Percentiles rank a stretch among this genome's conserved stretches.
phyloP scores from a whole-genome alignment of 1,140 invertebrate genomes.

The Caenorhabditis latens region DNA sequence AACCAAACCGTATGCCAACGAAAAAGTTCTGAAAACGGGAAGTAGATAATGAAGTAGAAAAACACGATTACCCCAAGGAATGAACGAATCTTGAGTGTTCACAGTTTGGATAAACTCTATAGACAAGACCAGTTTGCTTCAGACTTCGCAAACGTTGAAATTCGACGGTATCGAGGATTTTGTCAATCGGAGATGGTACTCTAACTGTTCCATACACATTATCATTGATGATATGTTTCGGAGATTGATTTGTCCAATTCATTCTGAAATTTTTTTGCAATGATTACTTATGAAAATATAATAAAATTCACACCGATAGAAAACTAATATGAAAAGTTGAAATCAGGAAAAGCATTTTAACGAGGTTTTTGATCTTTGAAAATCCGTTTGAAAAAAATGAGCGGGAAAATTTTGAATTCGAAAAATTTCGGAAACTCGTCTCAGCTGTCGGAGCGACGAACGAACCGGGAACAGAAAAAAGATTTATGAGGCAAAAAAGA shows the following conservation, averaged over 20 bases:
- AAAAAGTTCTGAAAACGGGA: conserved; percentile 58
- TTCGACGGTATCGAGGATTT: conserved; percentile 53
- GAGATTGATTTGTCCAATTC: background rate
- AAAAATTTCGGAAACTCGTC: background rate
- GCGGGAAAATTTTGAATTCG: background rate
- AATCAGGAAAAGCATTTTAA: background rate
- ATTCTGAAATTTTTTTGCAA: background rate
- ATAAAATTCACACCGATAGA: no score
- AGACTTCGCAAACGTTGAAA: conserved; percentile 66
- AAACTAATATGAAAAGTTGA: background rate
- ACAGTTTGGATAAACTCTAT: conserved; percentile 62
- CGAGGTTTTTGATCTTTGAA: no score
- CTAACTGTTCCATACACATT: conserved; percentile 21
- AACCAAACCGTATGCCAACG: conserved; percentile 58
- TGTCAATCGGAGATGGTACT: background rate
- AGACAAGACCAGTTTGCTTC: conserved; percentile 58
- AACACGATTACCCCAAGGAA: conserved; percentile 55
- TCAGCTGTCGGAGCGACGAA: background rate
- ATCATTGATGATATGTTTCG: conserved; percentile 42
- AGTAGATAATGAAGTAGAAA: background rate
- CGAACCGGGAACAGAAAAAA: background rate
- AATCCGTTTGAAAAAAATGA: background rate
- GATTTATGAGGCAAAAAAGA: conserved; percentile 42
- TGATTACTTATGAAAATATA: no score
- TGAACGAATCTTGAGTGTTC: conserved; percentile 65